Percentiles rank a stretch among this genome's conserved stretches.
Conservation (phyloP, 2,797 vertebrate species). For the Sardinella longiceps region DNA sequence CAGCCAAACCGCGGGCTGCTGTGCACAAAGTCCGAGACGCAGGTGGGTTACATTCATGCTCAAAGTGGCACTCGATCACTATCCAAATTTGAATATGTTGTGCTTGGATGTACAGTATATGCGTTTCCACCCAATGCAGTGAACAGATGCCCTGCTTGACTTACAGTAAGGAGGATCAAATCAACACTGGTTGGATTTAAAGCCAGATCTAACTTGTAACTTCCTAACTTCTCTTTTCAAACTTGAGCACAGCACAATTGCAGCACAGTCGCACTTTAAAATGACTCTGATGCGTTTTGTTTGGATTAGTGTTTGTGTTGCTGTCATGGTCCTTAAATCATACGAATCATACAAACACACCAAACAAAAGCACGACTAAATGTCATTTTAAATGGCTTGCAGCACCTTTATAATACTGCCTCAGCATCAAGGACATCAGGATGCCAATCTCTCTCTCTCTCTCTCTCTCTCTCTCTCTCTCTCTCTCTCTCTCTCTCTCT, state of each 20-base stretch:
- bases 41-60: conserved; percentile 68
- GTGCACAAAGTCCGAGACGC: conserved; percentile 78
- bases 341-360: background rate
- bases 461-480: conserved; percentile 46
- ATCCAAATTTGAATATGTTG: background rate
- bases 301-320: background rate
- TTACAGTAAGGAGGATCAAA: conserved; percentile 49
- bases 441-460: background rate
- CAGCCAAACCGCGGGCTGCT: conserved; percentile 66
- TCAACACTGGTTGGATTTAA: conserved; percentile 39
- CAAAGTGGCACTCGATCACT: background rate
- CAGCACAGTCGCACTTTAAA: background rate
- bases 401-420: background rate
- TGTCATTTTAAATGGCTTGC: background rate
- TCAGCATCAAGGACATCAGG: background rate
- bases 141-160: conserved; percentile 46
- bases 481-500: conserved; percentile 62
- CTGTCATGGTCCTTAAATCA: background rate
- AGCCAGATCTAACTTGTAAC: conserved; percentile 19
- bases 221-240: background rate
- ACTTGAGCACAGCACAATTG: background rate
- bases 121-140: conserved; percentile 7
- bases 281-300: background rate
- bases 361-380: background rate
- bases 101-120: background rate